Evolutionary conservation across 2,888 invertebrate genomes (phyloP).

Genomic region (Synanthedon tipuliformis): DNA sequence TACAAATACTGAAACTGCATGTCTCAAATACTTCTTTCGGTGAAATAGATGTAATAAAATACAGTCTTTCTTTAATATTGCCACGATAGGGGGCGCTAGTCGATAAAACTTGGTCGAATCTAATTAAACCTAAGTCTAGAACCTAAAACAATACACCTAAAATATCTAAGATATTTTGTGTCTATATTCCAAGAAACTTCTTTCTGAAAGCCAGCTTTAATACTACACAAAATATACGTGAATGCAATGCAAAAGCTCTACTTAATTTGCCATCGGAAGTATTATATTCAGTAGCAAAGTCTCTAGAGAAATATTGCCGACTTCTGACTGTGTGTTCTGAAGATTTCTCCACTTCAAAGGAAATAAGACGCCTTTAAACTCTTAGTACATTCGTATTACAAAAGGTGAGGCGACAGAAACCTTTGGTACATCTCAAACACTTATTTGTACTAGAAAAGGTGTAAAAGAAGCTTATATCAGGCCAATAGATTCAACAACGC

Average conservation of each 20-base stretch:
- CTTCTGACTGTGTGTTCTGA: background rate
- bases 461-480: slow-evolving; percentile 7
- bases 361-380: background rate
- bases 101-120: no score
- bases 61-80: no score
- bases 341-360: background rate
- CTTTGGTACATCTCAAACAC: background rate
- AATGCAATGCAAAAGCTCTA: background rate
- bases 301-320: background rate
- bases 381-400: background rate
- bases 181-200: background rate
- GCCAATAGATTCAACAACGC: slow-evolving; percentile 17
- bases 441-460: background rate
- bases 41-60: no score
- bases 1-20: no score
- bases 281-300: background rate
- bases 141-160: background rate
- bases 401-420: background rate
- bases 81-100: no score
- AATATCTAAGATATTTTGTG: background rate
- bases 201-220: background rate
- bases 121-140: no score
- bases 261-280: background rate
- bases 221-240: background rate
- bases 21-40: no score